These are phyloP conservation scores for Vandiemenella viatica DNA, from an alignment of 2,888 invertebrate species.

Conservation along the genomic window DNA sequence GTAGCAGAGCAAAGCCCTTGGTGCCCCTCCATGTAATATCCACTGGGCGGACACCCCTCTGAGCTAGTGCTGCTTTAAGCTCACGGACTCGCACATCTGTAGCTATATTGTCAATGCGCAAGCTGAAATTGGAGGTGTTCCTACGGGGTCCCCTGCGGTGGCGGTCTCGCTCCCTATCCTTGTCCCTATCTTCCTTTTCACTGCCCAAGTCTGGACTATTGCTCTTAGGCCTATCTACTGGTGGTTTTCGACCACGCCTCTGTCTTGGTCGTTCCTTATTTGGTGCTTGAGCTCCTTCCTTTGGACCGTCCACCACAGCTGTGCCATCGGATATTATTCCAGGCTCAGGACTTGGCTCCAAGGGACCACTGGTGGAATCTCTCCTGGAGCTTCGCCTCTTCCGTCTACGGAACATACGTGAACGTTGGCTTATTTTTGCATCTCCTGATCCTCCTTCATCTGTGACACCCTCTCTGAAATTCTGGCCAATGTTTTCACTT, in stretches of 20 bases:
- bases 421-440: too few species aligned
- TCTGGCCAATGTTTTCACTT: too few species aligned
- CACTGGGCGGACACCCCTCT: constrained; percentile 59
- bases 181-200: background rate
- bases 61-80: constrained; percentile 53
- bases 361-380: background rate
- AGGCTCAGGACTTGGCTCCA: background rate
- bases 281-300: too few species aligned
- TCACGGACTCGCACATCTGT: constrained; percentile 56
- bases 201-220: background rate
- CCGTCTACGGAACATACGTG: too few species aligned
- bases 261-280: too few species aligned
- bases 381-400: background rate
- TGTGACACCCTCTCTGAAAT: too few species aligned
- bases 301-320: background rate
- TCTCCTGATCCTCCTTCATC: too few species aligned
- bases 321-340: background rate
- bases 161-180: constrained; percentile 27
- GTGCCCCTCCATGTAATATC: constrained; percentile 49
- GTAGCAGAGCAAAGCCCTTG: background rate
- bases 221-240: background rate
- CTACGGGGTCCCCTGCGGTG: constrained; percentile 30
- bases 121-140: constrained; percentile 19
- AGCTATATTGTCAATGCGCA: constrained; percentile 54
- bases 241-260: constrained; percentile 2